Evolutionary conservation across 1,140 invertebrate genomes (phyloP).

Genomic region (Nomia melanderi): DNA sequence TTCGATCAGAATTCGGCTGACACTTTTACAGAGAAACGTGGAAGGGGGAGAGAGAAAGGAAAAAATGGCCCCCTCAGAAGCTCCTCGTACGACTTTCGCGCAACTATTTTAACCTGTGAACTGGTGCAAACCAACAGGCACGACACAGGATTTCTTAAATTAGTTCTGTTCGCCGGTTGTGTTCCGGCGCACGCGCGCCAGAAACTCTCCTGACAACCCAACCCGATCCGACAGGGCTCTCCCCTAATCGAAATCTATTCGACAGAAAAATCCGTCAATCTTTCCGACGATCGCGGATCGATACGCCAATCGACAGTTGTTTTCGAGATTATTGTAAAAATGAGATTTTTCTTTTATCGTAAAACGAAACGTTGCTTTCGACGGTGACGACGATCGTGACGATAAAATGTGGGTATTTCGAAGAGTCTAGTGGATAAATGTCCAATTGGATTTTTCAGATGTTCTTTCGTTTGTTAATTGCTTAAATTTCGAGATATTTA

Average conservation of each 20-base stretch:
- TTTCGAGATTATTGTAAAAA: too few species aligned
- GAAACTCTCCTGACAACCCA: conserved; percentile 30
- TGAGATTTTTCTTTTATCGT: too few species aligned
- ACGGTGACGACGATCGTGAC: background rate
- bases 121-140: conserved; percentile 75
- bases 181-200: conserved; percentile 58
- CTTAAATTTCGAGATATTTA: too few species aligned
- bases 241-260: background rate
- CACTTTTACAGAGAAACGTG: too few species aligned
- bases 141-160: conserved; percentile 79
- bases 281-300: background rate
- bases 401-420: background rate
- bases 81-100: conserved; percentile 71
- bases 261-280: background rate
- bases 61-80: conserved; percentile 13
- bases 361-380: background rate
- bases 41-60: too few species aligned
- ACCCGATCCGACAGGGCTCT: background rate
- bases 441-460: too few species aligned
- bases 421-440: too few species aligned
- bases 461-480: too few species aligned
- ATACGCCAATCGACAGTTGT: too few species aligned
- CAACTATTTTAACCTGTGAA: conserved; percentile 79
- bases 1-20: background rate
- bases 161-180: conserved; percentile 74